Conservation (phyloP, 2,888 invertebrate species). For the Tortricodes alternella region DNA sequence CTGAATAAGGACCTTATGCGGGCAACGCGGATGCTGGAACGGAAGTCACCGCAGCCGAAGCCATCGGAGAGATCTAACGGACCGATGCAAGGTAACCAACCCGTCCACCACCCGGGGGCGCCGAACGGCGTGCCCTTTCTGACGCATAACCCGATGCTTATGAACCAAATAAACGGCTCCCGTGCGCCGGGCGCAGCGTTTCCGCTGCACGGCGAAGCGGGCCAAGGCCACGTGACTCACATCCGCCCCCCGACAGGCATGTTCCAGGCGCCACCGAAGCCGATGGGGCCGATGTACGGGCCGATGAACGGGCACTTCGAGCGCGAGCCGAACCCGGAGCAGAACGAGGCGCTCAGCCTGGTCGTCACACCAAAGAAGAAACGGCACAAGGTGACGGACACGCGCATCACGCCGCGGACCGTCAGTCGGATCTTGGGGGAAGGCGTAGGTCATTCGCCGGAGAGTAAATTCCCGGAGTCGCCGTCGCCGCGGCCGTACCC, state of each 20-base stretch:
- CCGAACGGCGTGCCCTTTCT: constrained; percentile 76
- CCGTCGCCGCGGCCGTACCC: constrained; percentile 90
- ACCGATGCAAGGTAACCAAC: constrained; percentile 82
- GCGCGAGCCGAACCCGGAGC: constrained; percentile 90
- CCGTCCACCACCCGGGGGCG: constrained; percentile 74
- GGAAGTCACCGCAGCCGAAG: constrained; percentile 90
- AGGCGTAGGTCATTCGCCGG: constrained; percentile 87
- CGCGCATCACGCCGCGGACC: constrained; percentile 94
- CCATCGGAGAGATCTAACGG: constrained; percentile 84
- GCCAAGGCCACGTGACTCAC: constrained; percentile 71
- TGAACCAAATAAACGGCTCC: constrained; percentile 83
- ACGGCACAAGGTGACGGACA: constrained; percentile 98
- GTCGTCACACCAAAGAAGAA: constrained; percentile 98
- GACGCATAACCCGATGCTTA: constrained; percentile 72
- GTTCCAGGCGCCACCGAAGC: constrained; percentile 93
- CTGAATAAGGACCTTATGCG: constrained; percentile 92
- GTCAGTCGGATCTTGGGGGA: constrained; percentile 94
- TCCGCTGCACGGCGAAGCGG: constrained; percentile 87
- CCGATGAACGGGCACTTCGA: constrained; percentile 85
- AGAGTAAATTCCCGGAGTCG: constrained; percentile 84
- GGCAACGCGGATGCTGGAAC: constrained; percentile 91
- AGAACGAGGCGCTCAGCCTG: constrained; percentile 96
- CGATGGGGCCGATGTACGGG: constrained; percentile 85
- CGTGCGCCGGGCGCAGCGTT: constrained; percentile 85
- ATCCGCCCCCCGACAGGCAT: constrained; percentile 86